Conservation (phyloP, 2,113 vertebrate species). For the Peromyscus maniculatus region DNA sequence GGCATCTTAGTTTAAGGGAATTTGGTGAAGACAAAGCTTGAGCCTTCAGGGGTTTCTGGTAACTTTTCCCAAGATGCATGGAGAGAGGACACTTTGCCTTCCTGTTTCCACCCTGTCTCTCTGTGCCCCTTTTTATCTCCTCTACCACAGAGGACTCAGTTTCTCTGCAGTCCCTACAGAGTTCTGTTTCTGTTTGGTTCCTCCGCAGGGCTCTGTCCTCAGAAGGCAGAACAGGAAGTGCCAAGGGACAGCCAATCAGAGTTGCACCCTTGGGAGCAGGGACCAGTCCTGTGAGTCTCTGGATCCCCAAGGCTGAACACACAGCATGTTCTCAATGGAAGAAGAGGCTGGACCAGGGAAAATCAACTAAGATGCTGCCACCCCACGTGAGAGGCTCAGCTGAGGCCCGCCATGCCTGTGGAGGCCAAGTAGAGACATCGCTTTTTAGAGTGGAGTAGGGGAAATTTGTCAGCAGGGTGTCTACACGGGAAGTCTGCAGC, state of each 20-base stretch:
- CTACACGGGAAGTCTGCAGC: neutral
- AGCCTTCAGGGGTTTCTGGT: neutral
- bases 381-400: neutral
- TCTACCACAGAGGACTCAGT: no score
- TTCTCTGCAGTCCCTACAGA: neutral
- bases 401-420: neutral
- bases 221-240: neutral
- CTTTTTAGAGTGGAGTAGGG: no score
- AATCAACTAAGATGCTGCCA: neutral
- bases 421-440: neutral
- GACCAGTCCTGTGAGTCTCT: no score
- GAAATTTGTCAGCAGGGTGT: neutral
- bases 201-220: neutral
- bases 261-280: neutral
- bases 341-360: neutral
- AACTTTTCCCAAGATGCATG: neutral
- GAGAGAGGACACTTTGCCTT: neutral
- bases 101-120: neutral
- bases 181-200: neutral
- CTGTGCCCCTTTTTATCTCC: neutral
- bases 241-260: neutral
- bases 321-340: neutral
- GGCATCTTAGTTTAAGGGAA: neutral
- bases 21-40: neutral
- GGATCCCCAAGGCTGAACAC: neutral